Conservation (phyloP, 2,888 invertebrate genomes). For the Isoperla grammatica region DNA sequence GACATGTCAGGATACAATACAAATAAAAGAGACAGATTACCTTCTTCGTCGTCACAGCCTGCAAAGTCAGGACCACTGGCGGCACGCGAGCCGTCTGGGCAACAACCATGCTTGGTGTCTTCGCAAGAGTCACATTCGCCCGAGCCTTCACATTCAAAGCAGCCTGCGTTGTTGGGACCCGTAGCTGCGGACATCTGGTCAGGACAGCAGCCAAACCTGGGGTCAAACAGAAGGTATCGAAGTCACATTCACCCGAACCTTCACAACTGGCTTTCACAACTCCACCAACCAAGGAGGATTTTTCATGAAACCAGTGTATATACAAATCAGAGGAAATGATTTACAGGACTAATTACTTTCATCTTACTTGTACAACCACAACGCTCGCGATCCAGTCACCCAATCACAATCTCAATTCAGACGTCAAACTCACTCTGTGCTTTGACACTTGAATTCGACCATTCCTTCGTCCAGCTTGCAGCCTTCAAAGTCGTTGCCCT, state of each 20-base stretch:
- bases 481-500: constrained; percentile 77
- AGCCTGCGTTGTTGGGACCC: constrained; percentile 61
- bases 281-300: too few species aligned
- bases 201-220: constrained; percentile 69
- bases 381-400: too few species aligned
- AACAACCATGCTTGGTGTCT: constrained; percentile 62
- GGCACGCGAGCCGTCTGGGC: constrained; percentile 59
- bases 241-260: too few species aligned
- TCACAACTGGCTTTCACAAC: too few species aligned
- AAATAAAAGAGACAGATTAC: too few species aligned
- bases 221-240: constrained; percentile 30
- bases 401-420: too few species aligned
- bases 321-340: too few species aligned
- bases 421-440: constrained; percentile 36
- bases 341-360: too few species aligned
- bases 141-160: constrained; percentile 43
- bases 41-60: constrained; percentile 46
- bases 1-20: too few species aligned
- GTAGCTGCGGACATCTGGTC: constrained; percentile 58
- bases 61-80: constrained; percentile 56
- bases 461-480: constrained; percentile 49
- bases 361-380: too few species aligned
- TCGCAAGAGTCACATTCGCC: constrained; percentile 48
- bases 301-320: too few species aligned
- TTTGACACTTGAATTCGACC: constrained; percentile 35